phyloP scores from a whole-genome alignment of 2,113 vertebrate genomes.

The Chaetops frenatus region DNA sequence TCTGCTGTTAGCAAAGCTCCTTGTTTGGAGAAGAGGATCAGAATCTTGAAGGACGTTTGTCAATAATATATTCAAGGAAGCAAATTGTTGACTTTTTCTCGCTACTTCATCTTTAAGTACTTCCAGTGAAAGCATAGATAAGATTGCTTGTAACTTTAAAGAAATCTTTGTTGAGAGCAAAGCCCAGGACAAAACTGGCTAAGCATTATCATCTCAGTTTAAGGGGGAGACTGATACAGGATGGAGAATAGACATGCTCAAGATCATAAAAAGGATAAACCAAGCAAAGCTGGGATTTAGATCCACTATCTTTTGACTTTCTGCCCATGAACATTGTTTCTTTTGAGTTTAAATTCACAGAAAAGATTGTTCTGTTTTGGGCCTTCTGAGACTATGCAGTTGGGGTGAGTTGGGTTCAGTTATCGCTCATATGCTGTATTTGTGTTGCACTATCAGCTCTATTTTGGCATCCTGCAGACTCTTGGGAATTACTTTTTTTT shows the following conservation, averaged over 20 bases:
- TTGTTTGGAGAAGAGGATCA: neutral
- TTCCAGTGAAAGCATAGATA: neutral
- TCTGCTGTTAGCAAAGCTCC: neutral
- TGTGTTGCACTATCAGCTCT: neutral
- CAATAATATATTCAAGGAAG: neutral
- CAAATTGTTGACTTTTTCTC: neutral
- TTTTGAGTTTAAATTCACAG: neutral
- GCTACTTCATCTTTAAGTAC: neutral
- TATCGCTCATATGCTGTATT: neutral
- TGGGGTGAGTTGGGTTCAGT: neutral
- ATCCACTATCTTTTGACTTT: neutral
- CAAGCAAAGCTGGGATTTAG: conserved; percentile 9
- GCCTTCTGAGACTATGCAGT: neutral
- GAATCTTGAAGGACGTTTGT: neutral
- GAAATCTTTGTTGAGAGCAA: neutral
- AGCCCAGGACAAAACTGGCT: neutral
- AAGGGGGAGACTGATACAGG: neutral
- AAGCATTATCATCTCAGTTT: neutral
- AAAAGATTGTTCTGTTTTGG: neutral
- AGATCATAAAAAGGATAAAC: conserved; percentile 1
- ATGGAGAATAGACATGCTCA: neutral
- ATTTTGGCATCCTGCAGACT: neutral
- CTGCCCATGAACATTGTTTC: neutral
- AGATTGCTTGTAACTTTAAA: neutral
- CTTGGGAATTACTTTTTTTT: neutral